Conservation (phyloP, 2,113 vertebrate genomes). For the Callionymus lyra region DNA sequence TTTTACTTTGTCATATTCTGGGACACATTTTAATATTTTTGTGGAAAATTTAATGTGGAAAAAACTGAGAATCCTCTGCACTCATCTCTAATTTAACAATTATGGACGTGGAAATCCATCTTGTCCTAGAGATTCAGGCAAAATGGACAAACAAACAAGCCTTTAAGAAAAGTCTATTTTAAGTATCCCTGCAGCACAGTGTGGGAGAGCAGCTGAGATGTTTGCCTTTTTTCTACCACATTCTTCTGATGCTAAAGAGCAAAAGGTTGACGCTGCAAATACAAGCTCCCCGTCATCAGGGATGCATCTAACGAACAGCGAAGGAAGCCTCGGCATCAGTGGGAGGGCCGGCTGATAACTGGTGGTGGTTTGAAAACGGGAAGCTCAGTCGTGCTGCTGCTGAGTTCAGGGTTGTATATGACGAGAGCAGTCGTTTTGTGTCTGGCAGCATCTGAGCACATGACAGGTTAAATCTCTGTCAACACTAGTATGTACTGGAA, state of each 20-base stretch:
- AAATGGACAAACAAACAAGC: slow-evolving; percentile 33
- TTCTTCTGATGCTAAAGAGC: slow-evolving; percentile 67
- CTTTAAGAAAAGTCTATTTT: slow-evolving; percentile 54
- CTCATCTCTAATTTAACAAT: too few relatives aligned
- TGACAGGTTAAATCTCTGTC: slow-evolving; percentile 5
- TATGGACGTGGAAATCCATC: background rate
- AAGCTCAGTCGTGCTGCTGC: background rate
- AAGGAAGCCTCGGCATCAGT: too few relatives aligned
- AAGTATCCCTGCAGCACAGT: slow-evolving; percentile 38
- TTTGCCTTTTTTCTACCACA: slow-evolving; percentile 51
- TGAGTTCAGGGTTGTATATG: too few relatives aligned
- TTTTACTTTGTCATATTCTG: too few relatives aligned
- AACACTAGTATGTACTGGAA: background rate
- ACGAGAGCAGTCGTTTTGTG: too few relatives aligned
- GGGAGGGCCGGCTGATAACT: background rate
- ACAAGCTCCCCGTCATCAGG: slow-evolving; percentile 16
- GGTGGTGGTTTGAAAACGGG: slow-evolving; percentile 1
- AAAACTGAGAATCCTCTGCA: too few relatives aligned
- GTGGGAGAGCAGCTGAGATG: slow-evolving; percentile 70
- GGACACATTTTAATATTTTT: too few relatives aligned
- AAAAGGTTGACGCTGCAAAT: slow-evolving; percentile 53
- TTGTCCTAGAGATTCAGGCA: slow-evolving; percentile 17
- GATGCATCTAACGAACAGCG: slow-evolving; percentile 1
- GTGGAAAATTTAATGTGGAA: too few relatives aligned
- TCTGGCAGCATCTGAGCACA: too few relatives aligned